Percentiles rank a stretch among this genome's conserved stretches.
Evolutionary conservation across 2,888 invertebrate genomes (phyloP).

Genomic region (Euzetes globulus): DNA sequence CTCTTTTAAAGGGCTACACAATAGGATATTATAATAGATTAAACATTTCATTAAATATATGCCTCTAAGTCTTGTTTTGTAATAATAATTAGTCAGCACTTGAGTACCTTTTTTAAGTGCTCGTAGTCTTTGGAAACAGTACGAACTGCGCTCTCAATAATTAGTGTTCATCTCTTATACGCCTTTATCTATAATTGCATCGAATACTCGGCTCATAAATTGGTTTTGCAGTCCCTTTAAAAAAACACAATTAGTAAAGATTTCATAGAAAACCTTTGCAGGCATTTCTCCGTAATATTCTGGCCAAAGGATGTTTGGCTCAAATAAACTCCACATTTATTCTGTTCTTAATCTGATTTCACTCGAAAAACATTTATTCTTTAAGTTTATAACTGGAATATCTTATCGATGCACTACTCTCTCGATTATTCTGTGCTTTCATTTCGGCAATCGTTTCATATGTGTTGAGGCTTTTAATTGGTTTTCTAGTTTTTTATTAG

Average conservation of each 20-base stretch:
- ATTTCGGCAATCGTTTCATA: not conserved
- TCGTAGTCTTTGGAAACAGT: not conserved
- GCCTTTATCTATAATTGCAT: slow-evolving; percentile 27
- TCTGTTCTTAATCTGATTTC: not conserved
- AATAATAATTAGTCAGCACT: slow-evolving; percentile 17
- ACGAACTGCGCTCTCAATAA: not conserved
- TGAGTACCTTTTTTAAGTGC: not conserved
- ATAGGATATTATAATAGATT: slow-evolving; percentile 16
- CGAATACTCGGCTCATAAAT: not conserved
- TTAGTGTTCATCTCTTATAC: slow-evolving; percentile 6
- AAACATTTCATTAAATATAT: not conserved
- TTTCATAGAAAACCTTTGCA: not conserved
- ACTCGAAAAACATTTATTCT: not conserved
- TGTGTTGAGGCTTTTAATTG: not conserved
- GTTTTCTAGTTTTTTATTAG: not conserved
- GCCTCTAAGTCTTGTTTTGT: slow-evolving; percentile 11
- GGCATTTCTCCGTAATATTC: not conserved
- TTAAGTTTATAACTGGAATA: not conserved
- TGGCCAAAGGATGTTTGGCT: not conserved
- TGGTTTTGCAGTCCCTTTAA: not conserved
- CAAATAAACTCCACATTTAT: not conserved
- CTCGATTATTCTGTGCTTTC: not conserved
- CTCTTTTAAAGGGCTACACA: not conserved
- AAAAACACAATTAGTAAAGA: not conserved
- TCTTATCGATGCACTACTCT: not conserved